Evolutionary conservation across 1,140 invertebrate species (phyloP).

Genomic region (Monochamus saltuarius): DNA sequence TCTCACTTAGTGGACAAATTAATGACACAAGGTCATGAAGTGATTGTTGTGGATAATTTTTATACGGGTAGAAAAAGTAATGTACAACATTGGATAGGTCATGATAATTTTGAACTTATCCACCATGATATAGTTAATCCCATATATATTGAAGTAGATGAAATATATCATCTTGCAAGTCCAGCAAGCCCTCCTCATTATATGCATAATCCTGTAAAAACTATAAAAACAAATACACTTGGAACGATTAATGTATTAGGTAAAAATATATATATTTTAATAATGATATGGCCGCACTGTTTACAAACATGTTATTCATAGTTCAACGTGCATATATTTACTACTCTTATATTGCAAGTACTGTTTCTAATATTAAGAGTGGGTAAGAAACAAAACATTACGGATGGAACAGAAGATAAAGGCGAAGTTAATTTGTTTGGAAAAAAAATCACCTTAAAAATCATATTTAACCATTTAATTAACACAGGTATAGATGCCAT

Average conservation of each 20-base stretch:
- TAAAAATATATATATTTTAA: conserved; percentile 40
- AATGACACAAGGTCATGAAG: conserved; percentile 96
- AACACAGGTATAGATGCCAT: too few species aligned
- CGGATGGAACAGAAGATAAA: too few species aligned
- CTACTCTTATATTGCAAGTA: neutral
- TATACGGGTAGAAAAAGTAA: conserved; percentile 97
- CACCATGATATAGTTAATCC: conserved; percentile 99
- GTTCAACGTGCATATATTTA: neutral
- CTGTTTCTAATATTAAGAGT: neutral
- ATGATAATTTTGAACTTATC: conserved; percentile 98
- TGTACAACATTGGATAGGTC: conserved; percentile 98
- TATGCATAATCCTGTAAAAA: conserved; percentile 99
- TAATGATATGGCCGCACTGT: neutral
- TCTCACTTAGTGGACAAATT: conserved; percentile 95
- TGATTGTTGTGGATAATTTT: conserved; percentile 98
- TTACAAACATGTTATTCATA: neutral
- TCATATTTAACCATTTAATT: too few species aligned
- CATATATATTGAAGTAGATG: conserved; percentile 95
- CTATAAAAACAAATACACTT: conserved; percentile 98
- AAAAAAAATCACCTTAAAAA: too few species aligned
- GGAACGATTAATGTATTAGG: conserved; percentile 99
- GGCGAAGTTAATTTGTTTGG: too few species aligned
- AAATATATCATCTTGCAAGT: conserved; percentile 98
- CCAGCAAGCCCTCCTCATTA: conserved; percentile 99
- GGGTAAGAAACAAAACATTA: too few species aligned